Base-by-base conservation (phyloP, 2,113 vertebrate genomes). In the Triplophysa rosa region DNA sequence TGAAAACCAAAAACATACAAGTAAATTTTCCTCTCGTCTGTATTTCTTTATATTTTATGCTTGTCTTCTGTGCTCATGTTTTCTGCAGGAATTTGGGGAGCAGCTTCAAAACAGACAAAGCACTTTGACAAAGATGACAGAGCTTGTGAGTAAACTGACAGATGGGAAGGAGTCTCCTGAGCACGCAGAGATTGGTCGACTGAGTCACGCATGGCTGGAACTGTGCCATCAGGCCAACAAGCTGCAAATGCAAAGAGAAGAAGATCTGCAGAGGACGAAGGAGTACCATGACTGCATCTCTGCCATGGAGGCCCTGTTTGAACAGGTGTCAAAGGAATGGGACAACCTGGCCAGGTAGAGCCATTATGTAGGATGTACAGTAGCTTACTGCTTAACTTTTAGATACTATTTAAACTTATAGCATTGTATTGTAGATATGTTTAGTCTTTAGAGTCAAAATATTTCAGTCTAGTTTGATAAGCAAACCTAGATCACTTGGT, bases 321-420 rank as follows among this genome's bases (percentile, higher is more conserved):
- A 98, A 87, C 95, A 95, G 79, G 94, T 98, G 77, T 97, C 95
- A 24, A 95, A 95, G 33, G 96, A 99, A 79, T 99, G 97, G 97
- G 97, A 99, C 87, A 96, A 95, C 85, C 87, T 99, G 19, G 96
- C 96, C 87, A 97, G 97, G 98, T 99, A 92, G 37, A 96, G 87
- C 17, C 88, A 88, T 12, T 90, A 87, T 79, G 87, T 88, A 0
- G 82, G 90, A 49, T 65, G 63, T 58, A 47, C 42, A 65, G 21
- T 37, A 7, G 5, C 33, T 7, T 37, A 37, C 5, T 37, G 33
- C 6, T 0, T 37, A 37, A 37, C 33, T 37, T 37, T 37, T 37
- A 37, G 0, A 37, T 7, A 37, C 5, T 7, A 37, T 37, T 37
- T 37, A 37, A 8, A 37, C 33, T 37, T 37, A 1, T 37, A 37